Base-by-base conservation (phyloP, 2,113 vertebrate species). In the Pelobates fuscus region DNA sequence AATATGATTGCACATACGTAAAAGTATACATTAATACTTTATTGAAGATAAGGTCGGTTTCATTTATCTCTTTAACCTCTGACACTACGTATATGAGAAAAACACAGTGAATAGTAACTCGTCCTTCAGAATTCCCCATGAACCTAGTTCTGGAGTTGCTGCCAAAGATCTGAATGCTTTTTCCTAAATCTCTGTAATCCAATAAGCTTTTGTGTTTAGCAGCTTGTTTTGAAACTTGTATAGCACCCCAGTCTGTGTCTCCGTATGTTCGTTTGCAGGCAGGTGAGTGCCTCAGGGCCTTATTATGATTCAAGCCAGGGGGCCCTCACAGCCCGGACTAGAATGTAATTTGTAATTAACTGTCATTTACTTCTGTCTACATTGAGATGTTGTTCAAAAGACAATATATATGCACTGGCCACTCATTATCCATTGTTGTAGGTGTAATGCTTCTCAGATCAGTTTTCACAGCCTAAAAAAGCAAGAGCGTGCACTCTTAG, bases 291-390 rank as follows among this genome's bases (percentile, higher is more conserved):
- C 92, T 59, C 63, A 86, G 91, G 92, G 93, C 82, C 86, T 88
- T 76, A 88, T 92, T 91, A 80, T 87, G 92, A 91, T 90, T 90
- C 92, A 84, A 85, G 87, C 88, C 85, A 70, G 84, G 88, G 88
- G 87, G 88, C 86, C 82, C 81, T 80, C 84, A 80, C 80, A 83
- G 85, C 87, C 88, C 86, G 86, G 79, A 83, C 86, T 88, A 88
- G 89, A 89, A 86, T 89, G 90, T 91, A 89, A 91, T 93, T 93
- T 92, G 91, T 93, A 92, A 94, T 94, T 92, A 94, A 92, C 89
- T 91, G 90, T 91, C 90, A 91, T 93, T 93, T 92, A 91, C 89
- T 88, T 88, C 86, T 89, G 80, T 91, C 83, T 90, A 84, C 85
- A 82, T 80, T 86, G 89, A 88, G 89, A 91, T 88, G 87, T 85